Base-by-base conservation (phyloP, 2,797 vertebrate species). In the Notolabrus celidotus region DNA sequence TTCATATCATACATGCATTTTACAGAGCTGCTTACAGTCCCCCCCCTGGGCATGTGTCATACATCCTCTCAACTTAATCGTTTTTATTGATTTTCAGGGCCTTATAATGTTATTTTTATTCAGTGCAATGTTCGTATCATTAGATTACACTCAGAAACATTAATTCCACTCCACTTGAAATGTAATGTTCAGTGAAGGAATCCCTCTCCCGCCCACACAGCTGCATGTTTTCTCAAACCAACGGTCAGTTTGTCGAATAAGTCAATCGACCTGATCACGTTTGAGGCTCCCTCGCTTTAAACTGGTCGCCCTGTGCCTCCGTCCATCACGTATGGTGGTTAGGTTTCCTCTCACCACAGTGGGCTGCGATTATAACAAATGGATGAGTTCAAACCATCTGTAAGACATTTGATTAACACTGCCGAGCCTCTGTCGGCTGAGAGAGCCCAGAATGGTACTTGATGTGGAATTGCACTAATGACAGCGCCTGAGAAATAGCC, bases 341-440 rank as follows among this genome's bases (percentile, higher is more conserved):
- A 77, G 74, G 87, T 80, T 82, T 80, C 70, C 82, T 84, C 86
- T 89, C 83, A 79, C 76, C 69, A 77, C 17, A 46, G 74, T 62
- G 69, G 78, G 89, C 86, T 82, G 82, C 71, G 72, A 93, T 95
- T 93, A 92, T 92, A 92, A 89, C 93, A 94, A 94, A 92, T 91
- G 94, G 91, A 90, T 93, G 90, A 90, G 84, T 93, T 94, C 92
- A 91, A 94, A 94, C 90, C 90, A 75, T 92, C 89, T 92, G 93
- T 93, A 91, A 94, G 90, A 93, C 89, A 94, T 94, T 93, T 92
- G 90, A 93, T 94, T 94, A 94, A 89, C 82, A 67, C 82, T 52
- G 78, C 83, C 29, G 60, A 86, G 79, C 78, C 75, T 77, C 65
- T 64, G 73, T 82, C 56, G 19, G 59, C 53, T 42, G 67, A 59